Evolutionary conservation across 2,888 invertebrate species (phyloP).

Genomic region (Cordilura impudica): DNA sequence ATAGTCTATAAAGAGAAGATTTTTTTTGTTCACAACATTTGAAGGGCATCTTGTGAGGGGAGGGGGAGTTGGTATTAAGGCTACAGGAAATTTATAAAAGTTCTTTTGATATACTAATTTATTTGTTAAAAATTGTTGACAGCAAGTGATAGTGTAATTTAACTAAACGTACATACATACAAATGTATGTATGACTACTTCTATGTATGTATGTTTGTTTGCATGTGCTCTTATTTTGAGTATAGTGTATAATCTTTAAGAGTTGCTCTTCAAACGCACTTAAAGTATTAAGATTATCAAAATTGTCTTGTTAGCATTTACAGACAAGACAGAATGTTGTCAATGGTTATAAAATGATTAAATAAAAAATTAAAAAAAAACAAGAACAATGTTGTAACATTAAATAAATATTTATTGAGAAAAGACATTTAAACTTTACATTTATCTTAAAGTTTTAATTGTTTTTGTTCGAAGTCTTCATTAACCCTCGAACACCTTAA

Average conservation of each 20-base stretch:
- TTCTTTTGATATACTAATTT: conserved; percentile 47
- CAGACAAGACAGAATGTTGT: not conserved
- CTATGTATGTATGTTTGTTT: too few species aligned
- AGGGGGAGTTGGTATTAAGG: not conserved
- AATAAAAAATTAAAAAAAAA: not conserved
- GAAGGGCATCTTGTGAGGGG: not conserved
- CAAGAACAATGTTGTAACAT: too few species aligned
- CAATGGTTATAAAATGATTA: not conserved
- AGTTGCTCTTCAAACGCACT: conserved; percentile 44
- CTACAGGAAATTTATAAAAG: conserved; percentile 10
- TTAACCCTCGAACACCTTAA: too few species aligned
- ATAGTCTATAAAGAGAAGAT: not conserved
- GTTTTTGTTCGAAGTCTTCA: too few species aligned
- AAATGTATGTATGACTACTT: not conserved
- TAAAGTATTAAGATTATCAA: conserved; percentile 43
- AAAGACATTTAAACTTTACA: too few species aligned
- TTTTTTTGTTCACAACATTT: not conserved
- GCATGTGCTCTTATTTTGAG: too few species aligned
- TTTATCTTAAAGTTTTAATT: too few species aligned
- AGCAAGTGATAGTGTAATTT: conserved; percentile 46
- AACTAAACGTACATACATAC: conserved; percentile 13
- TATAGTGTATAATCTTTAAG: too few species aligned
- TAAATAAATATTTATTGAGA: too few species aligned
- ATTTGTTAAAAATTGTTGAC: conserved; percentile 60
- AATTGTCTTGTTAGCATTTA: conserved; percentile 29